Base-by-base conservation (phyloP, 2,113 vertebrate species). In the Etheostoma cragini region DNA sequence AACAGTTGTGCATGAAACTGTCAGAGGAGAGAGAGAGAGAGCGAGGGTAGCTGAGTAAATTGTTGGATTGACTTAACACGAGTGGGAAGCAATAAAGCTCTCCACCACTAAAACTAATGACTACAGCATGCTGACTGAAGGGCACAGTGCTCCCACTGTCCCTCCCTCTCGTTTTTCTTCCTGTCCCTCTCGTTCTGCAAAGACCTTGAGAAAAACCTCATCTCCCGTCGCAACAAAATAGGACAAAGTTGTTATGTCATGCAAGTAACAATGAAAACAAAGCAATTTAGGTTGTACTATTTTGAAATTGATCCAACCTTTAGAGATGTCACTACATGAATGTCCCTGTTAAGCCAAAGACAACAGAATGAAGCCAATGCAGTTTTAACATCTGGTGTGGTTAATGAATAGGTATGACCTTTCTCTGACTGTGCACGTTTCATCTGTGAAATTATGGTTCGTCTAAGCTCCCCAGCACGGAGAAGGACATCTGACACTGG, bases 41-140 rank as follows among this genome's bases (percentile, higher is more conserved):
- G 72, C 4, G 67, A 87, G 77, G 61, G 86, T 58, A 86, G 62
- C 72, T 56, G 77, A 91, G 84, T 86, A 67, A 87, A 84, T 87
- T 88, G 88, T 88, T 91, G 87, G 91, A 94, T 81, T 90, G 90
- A 91, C 89, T 89, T 90, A 81, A 92, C 87, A 85, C 50, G 38
- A 89, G 80, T 87, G 85, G 83, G 81, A 88, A 80, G 91, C 88
- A 91, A 91, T 92, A 94, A 92, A 91, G 68, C 78, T 85, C 60
- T 60, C 81, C 60, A 81, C 83, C 87, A 75, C 88, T 91, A 61
- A 81, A 84, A 85, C 73, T 92, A 92, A 93, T 93, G 89, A 86
- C 78, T 91, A 82, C 85, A 93, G 72, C 83, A 88, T 90, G 89
- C 75, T 30, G 63, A 83, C 78, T 71, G 57, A 47, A 80, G 74